Base-by-base conservation (phyloP, 1,140 invertebrate species). In the Megalopta genalis region DNA sequence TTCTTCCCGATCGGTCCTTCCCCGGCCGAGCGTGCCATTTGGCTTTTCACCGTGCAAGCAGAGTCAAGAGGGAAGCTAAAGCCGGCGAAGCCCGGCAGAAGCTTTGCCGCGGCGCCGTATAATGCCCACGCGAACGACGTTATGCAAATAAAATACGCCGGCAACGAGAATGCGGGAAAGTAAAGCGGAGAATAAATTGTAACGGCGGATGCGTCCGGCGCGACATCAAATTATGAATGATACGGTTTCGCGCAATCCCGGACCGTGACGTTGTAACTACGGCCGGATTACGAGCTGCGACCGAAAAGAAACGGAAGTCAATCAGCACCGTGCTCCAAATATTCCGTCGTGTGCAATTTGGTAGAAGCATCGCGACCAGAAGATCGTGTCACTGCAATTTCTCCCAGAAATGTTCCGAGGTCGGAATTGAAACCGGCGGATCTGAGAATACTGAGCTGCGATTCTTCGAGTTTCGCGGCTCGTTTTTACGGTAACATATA, bases 91-190 rank as follows among this genome's bases (percentile, higher is more conserved):
- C 39, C 49, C 16, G 6, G 57, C 59, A 76, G 54, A 46, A 63
- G 78, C 57, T 60, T 74, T 39, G 21, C 25, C 52, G 54, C 60
- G 49, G 27, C n/a, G 25, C 37, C 52, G 27, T 69, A 60, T 77
- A 72, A 72, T 82, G 60, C 39, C 21, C 23, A 46, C 42, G 81
- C 54, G 67, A 73, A 72, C 69, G 69, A 66, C 62, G 62, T 23
- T 73, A 73, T 73, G 70, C 77, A 79, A 79, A 66, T 79, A 79
- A 79, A n/a, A 79, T 73, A 79, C 69, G 25, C 16, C 14, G 10
- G 37, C 23, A 46, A 73, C 62, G 77, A 16, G 54, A 71, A 59
- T 71, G 14, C 49, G 21, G 52, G 46, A 66, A 54, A 68, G 57
- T 67, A 68, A 73, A 65, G 70, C 63, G 57, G n/a, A 14, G 27